Conservation (phyloP, 2,888 invertebrate species). For the Ochlodes sylvanus region DNA sequence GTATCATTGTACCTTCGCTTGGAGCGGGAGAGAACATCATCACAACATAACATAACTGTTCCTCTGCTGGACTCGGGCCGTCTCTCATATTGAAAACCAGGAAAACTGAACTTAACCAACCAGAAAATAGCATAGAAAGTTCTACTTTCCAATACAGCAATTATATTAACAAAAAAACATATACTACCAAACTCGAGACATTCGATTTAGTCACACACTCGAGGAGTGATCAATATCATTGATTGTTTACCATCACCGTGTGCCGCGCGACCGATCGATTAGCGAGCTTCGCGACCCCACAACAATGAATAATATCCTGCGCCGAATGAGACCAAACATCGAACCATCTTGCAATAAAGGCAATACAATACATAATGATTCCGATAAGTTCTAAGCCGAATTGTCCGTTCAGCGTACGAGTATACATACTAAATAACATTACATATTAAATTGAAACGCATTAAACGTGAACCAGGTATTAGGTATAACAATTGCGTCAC, state of each 20-base stretch:
- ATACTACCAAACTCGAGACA: background rate
- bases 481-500: slow-evolving; percentile 16
- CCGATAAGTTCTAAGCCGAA: background rate
- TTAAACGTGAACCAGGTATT: background rate
- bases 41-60: too few relatives aligned
- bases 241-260: background rate
- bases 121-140: background rate
- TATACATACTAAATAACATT: too few relatives aligned
- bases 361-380: too few relatives aligned
- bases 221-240: background rate
- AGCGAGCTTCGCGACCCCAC: background rate
- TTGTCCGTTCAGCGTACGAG: background rate
- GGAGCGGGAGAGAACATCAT: too few relatives aligned
- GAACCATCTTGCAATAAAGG: too few relatives aligned
- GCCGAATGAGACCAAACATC: too few relatives aligned
- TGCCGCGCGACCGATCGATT: slow-evolving; percentile 1
- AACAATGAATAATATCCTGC: too few relatives aligned
- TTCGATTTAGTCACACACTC: background rate
- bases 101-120: too few relatives aligned
- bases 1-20: too few relatives aligned
- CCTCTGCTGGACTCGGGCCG: too few relatives aligned
- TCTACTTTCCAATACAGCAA: background rate
- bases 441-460: background rate
- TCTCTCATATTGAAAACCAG: too few relatives aligned
- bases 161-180: background rate